phyloP scores from a whole-genome alignment of 2,888 invertebrate genomes.

The Ochropacha duplaris region DNA sequence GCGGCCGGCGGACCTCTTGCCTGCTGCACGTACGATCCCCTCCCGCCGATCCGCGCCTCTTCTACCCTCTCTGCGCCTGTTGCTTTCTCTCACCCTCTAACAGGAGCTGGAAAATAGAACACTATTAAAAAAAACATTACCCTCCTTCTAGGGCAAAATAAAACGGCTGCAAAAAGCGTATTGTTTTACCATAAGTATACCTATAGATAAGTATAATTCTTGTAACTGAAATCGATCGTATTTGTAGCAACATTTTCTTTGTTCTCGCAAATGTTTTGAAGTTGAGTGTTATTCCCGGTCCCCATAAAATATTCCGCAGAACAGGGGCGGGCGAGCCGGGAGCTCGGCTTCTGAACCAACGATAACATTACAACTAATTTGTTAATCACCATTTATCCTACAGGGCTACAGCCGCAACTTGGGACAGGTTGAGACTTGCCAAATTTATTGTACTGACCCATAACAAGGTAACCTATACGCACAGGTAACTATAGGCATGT shows the following conservation, averaged over 20 bases:
- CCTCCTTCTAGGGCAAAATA: no score
- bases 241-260: neutral
- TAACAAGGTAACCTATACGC: no score
- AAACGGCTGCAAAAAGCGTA: neutral
- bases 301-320: slow-evolving; percentile 30
- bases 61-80: slow-evolving; percentile 18
- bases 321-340: neutral
- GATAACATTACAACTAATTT: slow-evolving; percentile 7
- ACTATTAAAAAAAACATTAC: no score
- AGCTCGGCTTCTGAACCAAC: neutral
- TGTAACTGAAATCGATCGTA: neutral
- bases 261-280: neutral
- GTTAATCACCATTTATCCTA: slow-evolving; percentile 6
- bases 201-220: neutral
- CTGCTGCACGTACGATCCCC: slow-evolving; percentile 20
- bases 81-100: slow-evolving; percentile 4
- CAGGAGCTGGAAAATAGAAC: slow-evolving; percentile 3
- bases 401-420: slow-evolving; percentile 6
- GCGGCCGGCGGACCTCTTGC: slow-evolving; percentile 22
- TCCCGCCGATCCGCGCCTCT: slow-evolving; percentile 15
- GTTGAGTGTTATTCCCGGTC: neutral
- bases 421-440: neutral
- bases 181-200: neutral
- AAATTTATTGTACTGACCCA: no score
- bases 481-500: no score